Evolutionary conservation across 1,140 invertebrate genomes (phyloP).

Genomic region (Drosophila equinoxialis): DNA sequence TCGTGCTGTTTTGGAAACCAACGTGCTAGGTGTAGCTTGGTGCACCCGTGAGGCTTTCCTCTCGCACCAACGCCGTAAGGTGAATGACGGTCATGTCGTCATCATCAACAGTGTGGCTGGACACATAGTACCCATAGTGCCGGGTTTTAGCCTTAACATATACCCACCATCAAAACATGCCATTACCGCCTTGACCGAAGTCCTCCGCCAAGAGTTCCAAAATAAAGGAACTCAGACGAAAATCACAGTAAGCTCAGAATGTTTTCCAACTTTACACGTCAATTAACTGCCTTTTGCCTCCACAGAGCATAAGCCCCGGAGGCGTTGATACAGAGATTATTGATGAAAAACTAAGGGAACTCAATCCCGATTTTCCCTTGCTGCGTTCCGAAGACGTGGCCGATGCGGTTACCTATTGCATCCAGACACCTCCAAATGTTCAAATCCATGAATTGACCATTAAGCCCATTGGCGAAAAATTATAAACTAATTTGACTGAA

Average conservation of each 20-base stretch:
- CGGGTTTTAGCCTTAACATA: conserved; percentile 73
- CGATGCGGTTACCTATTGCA: conserved; percentile 84
- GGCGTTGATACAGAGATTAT: conserved; percentile 40
- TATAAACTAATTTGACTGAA: no score
- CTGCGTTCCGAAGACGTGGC: conserved; percentile 83
- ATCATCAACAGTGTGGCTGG: conserved; percentile 55
- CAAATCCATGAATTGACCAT: conserved; percentile 83
- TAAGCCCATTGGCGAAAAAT: conserved; percentile 56
- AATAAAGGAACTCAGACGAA: conserved; percentile 84
- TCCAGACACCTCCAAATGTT: conserved; percentile 85
- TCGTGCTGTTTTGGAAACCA: conserved; percentile 77
- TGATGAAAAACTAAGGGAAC: not conserved
- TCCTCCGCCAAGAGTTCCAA: conserved; percentile 84
- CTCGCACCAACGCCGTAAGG: conserved; percentile 84
- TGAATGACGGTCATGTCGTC: conserved; percentile 87
- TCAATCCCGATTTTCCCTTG: conserved; percentile 43
- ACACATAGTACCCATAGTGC: conserved; percentile 63
- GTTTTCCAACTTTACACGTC: not conserved
- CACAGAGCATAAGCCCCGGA: conserved; percentile 56
- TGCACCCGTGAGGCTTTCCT: conserved; percentile 85
- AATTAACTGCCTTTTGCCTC: not conserved
- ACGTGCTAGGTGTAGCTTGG: conserved; percentile 85
- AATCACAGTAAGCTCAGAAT: conserved; percentile 83
- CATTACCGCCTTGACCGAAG: conserved; percentile 85
- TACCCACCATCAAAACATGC: conserved; percentile 86